Evolutionary conservation across 2,888 invertebrate genomes (phyloP).

Genomic region (Ochropleura leucogaster): DNA sequence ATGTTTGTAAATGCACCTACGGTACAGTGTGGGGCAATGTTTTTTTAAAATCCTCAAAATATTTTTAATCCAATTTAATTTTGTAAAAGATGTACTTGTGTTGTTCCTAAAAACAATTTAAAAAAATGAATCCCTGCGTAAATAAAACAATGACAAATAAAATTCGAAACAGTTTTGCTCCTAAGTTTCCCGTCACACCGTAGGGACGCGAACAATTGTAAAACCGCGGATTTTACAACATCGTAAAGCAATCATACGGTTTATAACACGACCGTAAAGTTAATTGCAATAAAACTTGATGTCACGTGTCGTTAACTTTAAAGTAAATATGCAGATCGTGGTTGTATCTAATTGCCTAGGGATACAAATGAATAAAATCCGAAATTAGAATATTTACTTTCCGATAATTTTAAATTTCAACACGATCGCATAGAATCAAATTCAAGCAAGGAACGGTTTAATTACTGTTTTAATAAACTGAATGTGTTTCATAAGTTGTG

Average conservation of each 20-base stretch:
- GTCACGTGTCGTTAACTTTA: constrained; percentile 74
- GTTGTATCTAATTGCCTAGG: constrained; percentile 48
- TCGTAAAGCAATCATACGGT: constrained; percentile 80
- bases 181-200: constrained; percentile 52
- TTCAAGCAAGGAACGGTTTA: constrained; percentile 6
- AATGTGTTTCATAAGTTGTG: background rate
- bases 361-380: constrained; percentile 47
- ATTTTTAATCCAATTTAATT: background rate
- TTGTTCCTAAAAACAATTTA: background rate
- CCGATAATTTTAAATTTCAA: constrained; percentile 34
- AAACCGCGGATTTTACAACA: constrained; percentile 73
- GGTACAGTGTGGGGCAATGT: too few relatives aligned
- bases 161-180: constrained; percentile 31
- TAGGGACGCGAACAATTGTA: constrained; percentile 64
- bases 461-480: constrained; percentile 14
- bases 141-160: constrained; percentile 25
- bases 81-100: background rate
- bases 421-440: constrained; percentile 10
- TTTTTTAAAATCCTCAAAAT: background rate
- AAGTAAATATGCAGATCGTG: constrained; percentile 57
- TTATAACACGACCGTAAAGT: constrained; percentile 76
- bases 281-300: constrained; percentile 71
- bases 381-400: constrained; percentile 10
- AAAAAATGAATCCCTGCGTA: background rate
- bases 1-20: too few relatives aligned